Base-by-base conservation (phyloP, 2,888 invertebrate species). In the Pseudolycoriella hygida region DNA sequence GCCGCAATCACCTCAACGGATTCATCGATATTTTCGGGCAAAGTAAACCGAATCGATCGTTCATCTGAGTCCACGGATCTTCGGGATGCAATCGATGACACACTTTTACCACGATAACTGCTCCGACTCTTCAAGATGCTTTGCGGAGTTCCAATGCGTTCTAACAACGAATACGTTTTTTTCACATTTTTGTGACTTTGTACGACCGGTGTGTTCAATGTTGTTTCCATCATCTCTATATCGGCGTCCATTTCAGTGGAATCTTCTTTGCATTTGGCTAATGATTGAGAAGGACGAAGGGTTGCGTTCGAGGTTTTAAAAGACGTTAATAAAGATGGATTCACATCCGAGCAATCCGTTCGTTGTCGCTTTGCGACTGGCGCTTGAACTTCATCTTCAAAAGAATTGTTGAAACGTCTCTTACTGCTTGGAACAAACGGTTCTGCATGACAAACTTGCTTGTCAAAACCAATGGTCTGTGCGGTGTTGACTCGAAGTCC, bases 121-220 rank as follows among this genome's bases (percentile, higher is more conserved):
- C 19, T 40, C 1, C 41, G 40, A 18, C 10, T 14, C 15, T 46
- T 46, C 11, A 46, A 17, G 20, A 46, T 46, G 25, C 46, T 46
- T 25, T 46, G 46, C 18, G 46, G 46, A 30, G 46, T 42, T 25
- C 19, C 17, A 2, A 25, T 15, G 17, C 44, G 39, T 30, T 44
- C 44, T 17, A 5, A 30, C 18, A 42, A 40, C 45, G 8, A 40
- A 18, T 12, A 32, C 18, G 4, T 34, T 34, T 31, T 48, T 40
- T 10, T 42, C 14, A 17, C 44, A 40, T 10, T 41, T n/a, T 46
- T 41, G 30, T 40, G 46, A 43, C 47, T 50, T 40, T 48, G 45
- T 6, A 51, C 45, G 30, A 52, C 46, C 11, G 52, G 52, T 17
- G 52, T 52, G 31, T 31, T 48, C 12, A 52, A 44, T 20, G 32